A percentile compares a stretch with the other conserved stretches of the same genome.
These are phyloP conservation scores for Sebastiscus tertius DNA, from an alignment of 2,797 vertebrate genomes.

Conservation along the genomic window DNA sequence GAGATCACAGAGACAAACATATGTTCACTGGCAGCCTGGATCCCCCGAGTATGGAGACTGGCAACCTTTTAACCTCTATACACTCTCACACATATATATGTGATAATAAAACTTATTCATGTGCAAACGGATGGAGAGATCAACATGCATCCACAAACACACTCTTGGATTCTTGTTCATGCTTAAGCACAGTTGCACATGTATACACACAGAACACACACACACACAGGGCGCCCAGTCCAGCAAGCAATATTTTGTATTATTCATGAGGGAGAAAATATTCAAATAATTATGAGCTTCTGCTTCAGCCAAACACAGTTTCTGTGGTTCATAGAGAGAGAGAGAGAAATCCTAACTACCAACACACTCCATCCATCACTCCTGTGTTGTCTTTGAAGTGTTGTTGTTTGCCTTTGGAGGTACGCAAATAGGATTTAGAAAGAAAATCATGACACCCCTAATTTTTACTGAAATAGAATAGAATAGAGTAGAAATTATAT, in stretches of 20 bases:
- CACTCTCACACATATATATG: conserved; percentile 17
- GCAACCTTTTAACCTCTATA: conserved; percentile 87
- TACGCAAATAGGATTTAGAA: no score
- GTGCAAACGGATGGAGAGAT: not conserved
- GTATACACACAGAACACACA: conserved; percentile 4
- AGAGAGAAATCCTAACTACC: not conserved
- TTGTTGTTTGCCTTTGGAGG: no score
- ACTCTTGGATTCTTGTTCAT: conserved; percentile 11
- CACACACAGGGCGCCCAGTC: conserved; percentile 15
- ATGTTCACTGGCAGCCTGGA: conserved; percentile 92
- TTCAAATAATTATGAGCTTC: conserved; percentile 79
- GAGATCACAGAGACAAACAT: conserved; percentile 94
- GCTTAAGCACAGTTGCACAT: conserved; percentile 35
- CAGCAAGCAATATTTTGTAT: conserved; percentile 68
- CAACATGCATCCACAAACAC: conserved; percentile 20
- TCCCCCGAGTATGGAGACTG: conserved; percentile 83
- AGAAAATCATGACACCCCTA: no score
- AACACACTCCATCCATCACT: not conserved
- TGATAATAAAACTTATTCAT: not conserved
- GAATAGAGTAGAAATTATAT: not conserved
- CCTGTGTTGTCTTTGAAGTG: no score
- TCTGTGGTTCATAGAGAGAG: conserved; percentile 46
- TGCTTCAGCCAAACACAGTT: conserved; percentile 60
- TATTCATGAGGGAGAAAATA: conserved; percentile 79
- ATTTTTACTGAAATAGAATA: not conserved